These are phyloP conservation scores for Clepsis dumicolana DNA, from an alignment of 2,888 invertebrate genomes.

Conservation along the genomic window DNA sequence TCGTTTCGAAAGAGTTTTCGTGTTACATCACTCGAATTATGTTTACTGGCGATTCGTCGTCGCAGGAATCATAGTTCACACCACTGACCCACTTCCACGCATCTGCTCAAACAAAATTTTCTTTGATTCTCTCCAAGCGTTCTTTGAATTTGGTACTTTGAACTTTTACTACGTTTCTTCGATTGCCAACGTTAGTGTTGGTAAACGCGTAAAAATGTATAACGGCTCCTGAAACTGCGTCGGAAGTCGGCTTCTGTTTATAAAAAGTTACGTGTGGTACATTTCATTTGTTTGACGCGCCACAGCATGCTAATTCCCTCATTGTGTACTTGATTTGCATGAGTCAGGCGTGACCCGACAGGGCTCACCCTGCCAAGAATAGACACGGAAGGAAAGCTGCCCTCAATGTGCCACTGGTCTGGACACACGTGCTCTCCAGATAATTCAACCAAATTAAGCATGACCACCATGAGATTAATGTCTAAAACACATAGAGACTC, in stretches of 20 bases:
- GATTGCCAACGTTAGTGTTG: conserved; percentile 13
- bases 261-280: conserved; percentile 53
- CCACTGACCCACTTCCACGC: conserved; percentile 78
- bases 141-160: conserved; percentile 47
- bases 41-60: conserved; percentile 59
- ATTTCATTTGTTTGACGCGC: conserved; percentile 51
- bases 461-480: conserved; percentile 28
- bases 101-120: conserved; percentile 72
- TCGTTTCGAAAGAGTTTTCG: conserved; percentile 69
- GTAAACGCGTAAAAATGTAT: conserved; percentile 28
- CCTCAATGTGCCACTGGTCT: conserved; percentile 63
- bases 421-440: conserved; percentile 73
- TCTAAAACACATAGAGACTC: conserved; percentile 54
- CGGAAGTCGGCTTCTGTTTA: conserved; percentile 50
- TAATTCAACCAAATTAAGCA: conserved; percentile 56
- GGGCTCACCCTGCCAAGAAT: conserved; percentile 71
- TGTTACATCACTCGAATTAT: conserved; percentile 62
- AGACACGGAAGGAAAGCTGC: conserved; percentile 83
- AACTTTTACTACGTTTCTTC: conserved; percentile 45
- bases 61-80: conserved; percentile 61
- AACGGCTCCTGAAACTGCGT: conserved; percentile 15
- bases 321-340: conserved; percentile 78
- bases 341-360: conserved; percentile 73
- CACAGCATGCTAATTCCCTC: conserved; percentile 70
- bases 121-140: conserved; percentile 59